phyloP scores from a whole-genome alignment of 2,113 vertebrate genomes.

The Mesoclemmys tuberculata region DNA sequence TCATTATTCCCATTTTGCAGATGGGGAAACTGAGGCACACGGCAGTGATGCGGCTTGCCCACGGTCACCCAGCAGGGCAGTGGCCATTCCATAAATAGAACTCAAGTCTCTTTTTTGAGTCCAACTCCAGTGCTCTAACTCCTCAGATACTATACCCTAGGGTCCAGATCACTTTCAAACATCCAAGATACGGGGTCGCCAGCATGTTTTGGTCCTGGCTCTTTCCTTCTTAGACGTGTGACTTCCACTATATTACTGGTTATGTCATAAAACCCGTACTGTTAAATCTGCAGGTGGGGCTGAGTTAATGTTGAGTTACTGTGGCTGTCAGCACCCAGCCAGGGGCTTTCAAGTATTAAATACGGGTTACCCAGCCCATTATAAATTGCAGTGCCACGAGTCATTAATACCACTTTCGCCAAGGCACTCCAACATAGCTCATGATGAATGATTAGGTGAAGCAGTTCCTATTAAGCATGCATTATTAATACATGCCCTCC shows the following conservation, averaged over 20 bases:
- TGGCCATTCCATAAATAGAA: neutral
- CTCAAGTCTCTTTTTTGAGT: neutral
- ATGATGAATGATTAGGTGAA: neutral
- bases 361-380: neutral
- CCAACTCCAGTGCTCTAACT: neutral
- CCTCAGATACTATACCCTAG: neutral
- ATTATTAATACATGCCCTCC: neutral
- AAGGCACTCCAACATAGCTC: neutral
- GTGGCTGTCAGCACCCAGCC: neutral
- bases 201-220: neutral
- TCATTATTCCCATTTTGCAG: neutral
- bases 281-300: neutral
- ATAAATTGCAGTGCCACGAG: neutral
- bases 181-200: neutral
- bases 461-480: neutral
- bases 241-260: neutral
- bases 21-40: neutral
- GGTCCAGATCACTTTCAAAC: neutral
- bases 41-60: no score
- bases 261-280: neutral
- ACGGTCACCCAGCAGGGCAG: no score
- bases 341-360: rapidly evolving
- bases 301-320: neutral
- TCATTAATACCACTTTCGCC: neutral
- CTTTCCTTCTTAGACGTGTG: neutral